Evolutionary conservation across 2,888 invertebrate genomes (phyloP).

Genomic region (Drosophila stalkeri): DNA sequence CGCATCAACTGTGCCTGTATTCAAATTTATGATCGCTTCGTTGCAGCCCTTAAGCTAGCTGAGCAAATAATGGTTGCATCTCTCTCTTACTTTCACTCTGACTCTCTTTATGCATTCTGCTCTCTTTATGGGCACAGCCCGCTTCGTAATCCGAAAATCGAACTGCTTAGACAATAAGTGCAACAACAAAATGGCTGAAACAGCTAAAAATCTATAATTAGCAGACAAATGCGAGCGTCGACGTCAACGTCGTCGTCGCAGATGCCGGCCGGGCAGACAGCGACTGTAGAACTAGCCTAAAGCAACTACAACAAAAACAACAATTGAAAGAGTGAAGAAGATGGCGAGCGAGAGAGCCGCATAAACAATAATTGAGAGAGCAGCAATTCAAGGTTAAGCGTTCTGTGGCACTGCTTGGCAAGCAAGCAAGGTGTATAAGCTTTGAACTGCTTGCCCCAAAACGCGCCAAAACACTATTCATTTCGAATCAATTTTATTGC

Average conservation of each 20-base stretch:
- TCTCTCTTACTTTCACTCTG: background rate
- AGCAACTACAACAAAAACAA: conserved; percentile 16
- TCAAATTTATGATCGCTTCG: background rate
- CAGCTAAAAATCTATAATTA: conserved; percentile 79
- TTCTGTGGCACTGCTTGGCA: conserved; percentile 14
- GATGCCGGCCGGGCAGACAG: conserved; percentile 68
- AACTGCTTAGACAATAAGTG: conserved; percentile 38
- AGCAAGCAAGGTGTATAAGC: conserved; percentile 7
- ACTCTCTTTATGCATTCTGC: background rate
- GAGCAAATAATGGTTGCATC: background rate
- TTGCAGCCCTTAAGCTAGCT: conserved; percentile 8
- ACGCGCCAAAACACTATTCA: conserved; percentile 36
- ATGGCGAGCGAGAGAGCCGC: conserved; percentile 16
- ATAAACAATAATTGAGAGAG: conserved; percentile 43
- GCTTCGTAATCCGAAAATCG: conserved; percentile 50
- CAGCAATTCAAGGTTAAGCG: conserved; percentile 19
- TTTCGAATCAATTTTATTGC: conserved; percentile 37
- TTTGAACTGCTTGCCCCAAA: conserved; percentile 45
- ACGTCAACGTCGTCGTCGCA: conserved; percentile 15
- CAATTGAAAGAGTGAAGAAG: background rate
- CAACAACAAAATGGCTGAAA: conserved; percentile 54
- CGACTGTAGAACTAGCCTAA: conserved; percentile 21
- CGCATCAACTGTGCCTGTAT: conserved; percentile 22
- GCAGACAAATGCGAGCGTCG: conserved; percentile 56
- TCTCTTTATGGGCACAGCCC: conserved; percentile 29